These are phyloP conservation scores for Tetranychus piercei DNA, from an alignment of 2,888 invertebrate genomes.

Conservation along the genomic window DNA sequence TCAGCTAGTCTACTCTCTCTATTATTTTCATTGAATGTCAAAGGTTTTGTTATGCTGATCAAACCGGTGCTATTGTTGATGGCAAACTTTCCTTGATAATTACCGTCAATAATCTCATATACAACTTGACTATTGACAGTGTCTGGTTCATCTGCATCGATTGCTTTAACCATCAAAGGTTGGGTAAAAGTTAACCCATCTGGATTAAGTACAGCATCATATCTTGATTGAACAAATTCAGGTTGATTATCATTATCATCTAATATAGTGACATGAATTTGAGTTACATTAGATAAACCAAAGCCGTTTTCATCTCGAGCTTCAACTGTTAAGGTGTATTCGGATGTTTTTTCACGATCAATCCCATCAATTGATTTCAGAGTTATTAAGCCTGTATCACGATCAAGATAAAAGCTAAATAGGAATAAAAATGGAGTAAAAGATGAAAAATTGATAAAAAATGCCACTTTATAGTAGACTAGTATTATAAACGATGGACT, in stretches of 20 bases:
- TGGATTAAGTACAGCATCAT: constrained; percentile 44
- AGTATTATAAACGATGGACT: background rate
- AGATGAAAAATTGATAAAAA: background rate
- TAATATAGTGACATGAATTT: constrained; percentile 23
- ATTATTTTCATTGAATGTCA: constrained; percentile 2
- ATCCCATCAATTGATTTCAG: constrained; percentile 28
- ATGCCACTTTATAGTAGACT: background rate
- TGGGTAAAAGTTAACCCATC: constrained; percentile 33
- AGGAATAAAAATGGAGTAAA: background rate
- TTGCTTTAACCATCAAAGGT: constrained; percentile 26
- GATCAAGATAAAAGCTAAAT: constrained; percentile 20
- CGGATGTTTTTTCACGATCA: constrained; percentile 29
- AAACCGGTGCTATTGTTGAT: constrained; percentile 30
- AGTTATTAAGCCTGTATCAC: constrained; percentile 27
- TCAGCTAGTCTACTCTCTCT: background rate
- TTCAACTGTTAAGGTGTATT: constrained; percentile 29
- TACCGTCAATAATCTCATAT: constrained; percentile 30
- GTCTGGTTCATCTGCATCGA: constrained; percentile 33
- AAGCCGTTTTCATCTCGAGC: constrained; percentile 30
- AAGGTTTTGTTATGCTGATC: constrained; percentile 26
- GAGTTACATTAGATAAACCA: constrained; percentile 24
- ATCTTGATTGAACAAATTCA: constrained; percentile 26
- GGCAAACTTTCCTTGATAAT: constrained; percentile 31
- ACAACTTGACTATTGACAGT: constrained; percentile 32
- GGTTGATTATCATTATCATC: constrained; percentile 26